Conservation (phyloP, 2,888 invertebrate genomes). For the Isoperla grammatica region DNA sequence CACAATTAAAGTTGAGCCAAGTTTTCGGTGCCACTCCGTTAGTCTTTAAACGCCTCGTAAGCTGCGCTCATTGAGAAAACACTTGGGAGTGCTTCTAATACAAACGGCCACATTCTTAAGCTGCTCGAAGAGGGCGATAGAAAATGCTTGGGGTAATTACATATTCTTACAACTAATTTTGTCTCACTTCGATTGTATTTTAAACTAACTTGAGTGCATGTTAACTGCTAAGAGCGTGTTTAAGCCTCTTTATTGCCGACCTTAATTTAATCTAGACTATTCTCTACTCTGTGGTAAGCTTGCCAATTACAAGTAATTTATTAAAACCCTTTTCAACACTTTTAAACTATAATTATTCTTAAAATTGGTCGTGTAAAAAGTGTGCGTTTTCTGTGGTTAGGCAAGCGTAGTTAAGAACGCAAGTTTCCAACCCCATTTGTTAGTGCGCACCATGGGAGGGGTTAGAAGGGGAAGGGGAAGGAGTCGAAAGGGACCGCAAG, state of each 20-base stretch:
- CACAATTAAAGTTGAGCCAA: no score
- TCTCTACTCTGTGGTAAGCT: background rate
- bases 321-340: slow-evolving; percentile 11
- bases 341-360: slow-evolving; percentile 5
- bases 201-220: slow-evolving; percentile 9
- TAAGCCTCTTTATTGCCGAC: slow-evolving; percentile 10
- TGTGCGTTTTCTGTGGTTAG: no score
- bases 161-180: slow-evolving; percentile 17
- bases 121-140: background rate
- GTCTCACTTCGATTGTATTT: slow-evolving; percentile 5
- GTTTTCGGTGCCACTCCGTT: slow-evolving; percentile 10
- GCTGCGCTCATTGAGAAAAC: slow-evolving; percentile 1
- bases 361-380: slow-evolving; percentile 2
- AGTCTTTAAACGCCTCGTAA: slow-evolving; percentile 2
- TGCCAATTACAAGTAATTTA: slow-evolving; percentile 14
- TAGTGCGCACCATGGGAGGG: no score
- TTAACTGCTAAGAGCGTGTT: slow-evolving; percentile 8
- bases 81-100: slow-evolving; percentile 5
- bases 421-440: no score
- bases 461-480: no score
- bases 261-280: slow-evolving; percentile 20
- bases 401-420: no score
- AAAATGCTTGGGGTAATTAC: slow-evolving; percentile 12
- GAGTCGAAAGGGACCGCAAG: no score
- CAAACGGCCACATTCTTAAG: background rate